These are phyloP conservation scores for Drosophila imparisetae DNA, from an alignment of 2,888 invertebrate genomes.

Conservation along the genomic window DNA sequence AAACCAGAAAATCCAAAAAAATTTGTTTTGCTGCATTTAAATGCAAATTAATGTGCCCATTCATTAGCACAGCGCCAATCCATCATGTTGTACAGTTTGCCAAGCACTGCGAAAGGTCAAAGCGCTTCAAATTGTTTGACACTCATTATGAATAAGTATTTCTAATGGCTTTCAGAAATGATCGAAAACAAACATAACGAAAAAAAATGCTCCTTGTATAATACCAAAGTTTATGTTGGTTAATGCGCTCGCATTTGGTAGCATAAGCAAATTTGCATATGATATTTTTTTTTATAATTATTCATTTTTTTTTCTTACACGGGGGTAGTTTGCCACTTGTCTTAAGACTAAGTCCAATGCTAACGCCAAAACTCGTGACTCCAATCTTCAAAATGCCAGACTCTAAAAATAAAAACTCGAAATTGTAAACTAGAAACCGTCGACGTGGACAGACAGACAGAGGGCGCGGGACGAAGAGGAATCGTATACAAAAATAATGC, in stretches of 20 bases:
- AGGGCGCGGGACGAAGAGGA: neutral
- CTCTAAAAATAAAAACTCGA: slow-evolving; percentile 48
- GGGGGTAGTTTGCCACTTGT: slow-evolving; percentile 64
- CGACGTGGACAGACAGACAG: neutral
- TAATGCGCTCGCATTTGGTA: slow-evolving; percentile 55
- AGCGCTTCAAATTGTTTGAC: slow-evolving; percentile 50
- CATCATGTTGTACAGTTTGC: slow-evolving; percentile 72
- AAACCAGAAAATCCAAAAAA: slow-evolving; percentile 31
- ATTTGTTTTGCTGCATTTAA: slow-evolving; percentile 63
- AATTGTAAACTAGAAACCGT: slow-evolving; percentile 36
- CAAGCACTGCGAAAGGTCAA: slow-evolving; percentile 70
- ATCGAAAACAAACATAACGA: neutral
- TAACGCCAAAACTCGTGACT: slow-evolving; percentile 43
- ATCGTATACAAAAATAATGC: slow-evolving; percentile 26
- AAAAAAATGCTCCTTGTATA: slow-evolving; percentile 39
- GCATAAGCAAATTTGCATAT: slow-evolving; percentile 71
- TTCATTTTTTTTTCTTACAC: slow-evolving; percentile 23
- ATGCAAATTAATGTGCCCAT: slow-evolving; percentile 83
- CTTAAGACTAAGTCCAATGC: slow-evolving; percentile 36
- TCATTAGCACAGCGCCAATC: slow-evolving; percentile 72
- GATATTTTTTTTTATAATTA: slow-evolving; percentile 26
- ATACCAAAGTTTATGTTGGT: slow-evolving; percentile 69
- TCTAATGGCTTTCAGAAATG: slow-evolving; percentile 40
- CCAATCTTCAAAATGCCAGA: slow-evolving; percentile 43
- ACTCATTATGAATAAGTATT: slow-evolving; percentile 37